Evolutionary conservation across 2,888 invertebrate genomes (phyloP), one percentile per base, ranked within the genome.

Genomic region (Epicampocera succincta): DNA sequence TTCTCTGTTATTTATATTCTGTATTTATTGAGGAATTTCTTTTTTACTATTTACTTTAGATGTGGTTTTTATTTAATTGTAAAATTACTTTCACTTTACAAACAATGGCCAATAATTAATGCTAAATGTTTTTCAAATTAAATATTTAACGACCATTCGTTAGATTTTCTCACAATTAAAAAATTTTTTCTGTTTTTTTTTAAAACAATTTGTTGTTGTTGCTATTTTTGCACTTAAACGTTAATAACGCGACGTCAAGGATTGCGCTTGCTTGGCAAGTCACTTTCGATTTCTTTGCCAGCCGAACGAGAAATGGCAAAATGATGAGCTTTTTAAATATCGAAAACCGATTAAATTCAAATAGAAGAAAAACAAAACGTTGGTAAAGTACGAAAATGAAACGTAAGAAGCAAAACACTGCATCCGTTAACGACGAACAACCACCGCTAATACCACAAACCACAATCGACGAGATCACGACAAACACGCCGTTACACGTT

Each of bases 221-320:
- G n/a, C n/a, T 58, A 40, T 69, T 77, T 81, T 71, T 77, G 61
- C 77, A 82, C 82, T 77, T 60, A 65, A 81, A 61, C 81, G 72
- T 63, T 81, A 68, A 72, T 56, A 52, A 60, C 71, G 81, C 81
- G 77, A n/a, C 17, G 58, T 60, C 0, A 3, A 54, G 48, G 69
- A 40, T 81, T 84, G 85, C 86, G 86, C 87, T 87, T 86, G 86
- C 86, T 84, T 85, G 87, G 88, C 88, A 87, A 79, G 86, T 89
- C 89, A 89, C 89, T 89, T 89, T 89, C 88, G 89, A 88, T 89
- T 89, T 89, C 89, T 88, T 89, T 89, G 89, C 89, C 89, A 88
- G 89, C 87, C 88, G 87, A 89, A 88, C 88, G 86, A 87, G 89
- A 88, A 89, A 89, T 89, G 89, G 88, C 87, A 87, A 88, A 88